phyloP scores from a whole-genome alignment of 2,888 invertebrate genomes.

The Nomada ferruginata region DNA sequence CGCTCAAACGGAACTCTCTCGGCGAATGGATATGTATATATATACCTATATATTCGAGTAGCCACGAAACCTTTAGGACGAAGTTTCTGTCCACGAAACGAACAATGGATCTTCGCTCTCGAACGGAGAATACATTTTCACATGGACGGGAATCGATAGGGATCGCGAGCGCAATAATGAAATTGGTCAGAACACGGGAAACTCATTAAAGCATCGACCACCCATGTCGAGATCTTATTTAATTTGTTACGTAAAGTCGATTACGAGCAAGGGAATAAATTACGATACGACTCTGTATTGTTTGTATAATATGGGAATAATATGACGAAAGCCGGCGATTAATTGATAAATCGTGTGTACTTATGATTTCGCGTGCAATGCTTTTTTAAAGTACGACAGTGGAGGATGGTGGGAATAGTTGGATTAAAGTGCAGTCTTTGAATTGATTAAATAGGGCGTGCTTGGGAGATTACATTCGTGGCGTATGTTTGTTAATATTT shows the following conservation, averaged over 20 bases:
- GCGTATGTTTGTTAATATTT: too few species aligned
- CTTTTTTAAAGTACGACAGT: too few species aligned
- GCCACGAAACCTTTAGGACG: conserved; percentile 3
- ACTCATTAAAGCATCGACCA: conserved; percentile 16
- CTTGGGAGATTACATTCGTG: too few species aligned
- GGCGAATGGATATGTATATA: neutral
- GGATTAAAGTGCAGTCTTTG: too few species aligned
- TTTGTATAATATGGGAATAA: neutral
- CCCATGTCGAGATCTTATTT: conserved; percentile 11
- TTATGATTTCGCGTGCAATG: too few species aligned
- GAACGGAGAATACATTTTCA: conserved; percentile 36
- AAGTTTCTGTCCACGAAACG: conserved; percentile 26
- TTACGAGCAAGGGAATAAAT: neutral
- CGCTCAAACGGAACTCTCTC: conserved; percentile 24
- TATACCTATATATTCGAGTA: neutral
- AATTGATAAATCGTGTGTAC: neutral
- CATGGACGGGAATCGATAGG: conserved; percentile 25
- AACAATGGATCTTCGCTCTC: conserved; percentile 46
- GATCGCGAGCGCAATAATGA: conserved; percentile 30
- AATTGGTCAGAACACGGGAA: conserved; percentile 1
- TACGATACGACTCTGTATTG: neutral
- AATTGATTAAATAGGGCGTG: too few species aligned
- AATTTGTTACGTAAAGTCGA: conserved; percentile 32
- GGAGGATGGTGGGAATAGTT: too few species aligned
- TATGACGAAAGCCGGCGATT: neutral